Evolutionary conservation across 2,888 invertebrate species (phyloP).

Genomic region (Resseliella maxima): DNA sequence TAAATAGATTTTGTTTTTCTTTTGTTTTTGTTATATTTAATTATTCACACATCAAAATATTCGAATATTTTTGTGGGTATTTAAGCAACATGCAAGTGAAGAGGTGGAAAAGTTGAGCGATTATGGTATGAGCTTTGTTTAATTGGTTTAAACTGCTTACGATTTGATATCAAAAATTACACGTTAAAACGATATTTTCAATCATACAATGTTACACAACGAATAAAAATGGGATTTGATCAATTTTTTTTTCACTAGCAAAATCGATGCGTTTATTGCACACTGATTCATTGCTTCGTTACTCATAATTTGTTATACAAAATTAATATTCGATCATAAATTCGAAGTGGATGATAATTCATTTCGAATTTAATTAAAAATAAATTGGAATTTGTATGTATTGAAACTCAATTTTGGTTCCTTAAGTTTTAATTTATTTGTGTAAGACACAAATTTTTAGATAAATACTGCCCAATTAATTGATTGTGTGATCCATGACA

Average conservation of each 20-base stretch:
- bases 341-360: background rate
- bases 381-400: no score
- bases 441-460: no score
- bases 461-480: no score
- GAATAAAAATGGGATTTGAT: background rate
- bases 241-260: background rate
- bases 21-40: background rate
- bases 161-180: background rate
- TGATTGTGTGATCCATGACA: no score
- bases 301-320: background rate
- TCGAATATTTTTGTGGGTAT: background rate
- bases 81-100: no score
- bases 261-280: background rate
- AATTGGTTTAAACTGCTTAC: background rate
- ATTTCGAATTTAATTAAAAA: no score
- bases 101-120: background rate
- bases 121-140: slow-evolving; percentile 7
- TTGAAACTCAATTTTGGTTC: no score
- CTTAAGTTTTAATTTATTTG: no score
- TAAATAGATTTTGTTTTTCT: background rate
- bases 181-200: slow-evolving; percentile 9
- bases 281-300: background rate
- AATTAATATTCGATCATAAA: background rate
- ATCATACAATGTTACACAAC: slow-evolving; percentile 30
- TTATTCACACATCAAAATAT: slow-evolving; percentile 49